Evolutionary conservation across 2,113 vertebrate genomes (phyloP).

Genomic region (Halcyon senegalensis): DNA sequence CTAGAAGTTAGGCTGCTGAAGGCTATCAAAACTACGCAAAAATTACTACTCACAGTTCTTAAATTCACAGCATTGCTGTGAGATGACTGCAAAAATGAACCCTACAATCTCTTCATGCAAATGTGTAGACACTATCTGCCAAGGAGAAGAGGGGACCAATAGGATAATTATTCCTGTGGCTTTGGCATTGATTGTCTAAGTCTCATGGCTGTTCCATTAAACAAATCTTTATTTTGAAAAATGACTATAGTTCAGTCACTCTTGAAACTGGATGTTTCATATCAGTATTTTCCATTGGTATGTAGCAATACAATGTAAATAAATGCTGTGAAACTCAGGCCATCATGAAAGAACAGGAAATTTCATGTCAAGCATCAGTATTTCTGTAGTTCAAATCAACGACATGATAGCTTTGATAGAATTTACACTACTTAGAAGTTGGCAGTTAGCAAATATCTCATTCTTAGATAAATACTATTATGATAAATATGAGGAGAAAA

Average conservation of each 20-base stretch:
- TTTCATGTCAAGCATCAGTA: neutral
- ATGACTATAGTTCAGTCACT: neutral
- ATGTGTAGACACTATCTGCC: neutral
- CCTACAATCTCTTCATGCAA: neutral
- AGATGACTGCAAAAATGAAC: neutral
- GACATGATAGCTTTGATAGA: neutral
- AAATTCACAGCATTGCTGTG: accelerated
- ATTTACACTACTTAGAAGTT: neutral
- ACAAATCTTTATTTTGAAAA: neutral
- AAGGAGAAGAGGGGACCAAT: neutral
- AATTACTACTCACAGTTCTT: neutral
- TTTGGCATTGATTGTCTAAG: neutral
- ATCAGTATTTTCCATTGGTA: neutral
- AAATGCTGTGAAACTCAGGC: neutral
- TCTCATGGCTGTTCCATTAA: neutral
- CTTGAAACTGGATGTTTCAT: neutral
- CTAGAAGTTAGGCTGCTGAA: neutral
- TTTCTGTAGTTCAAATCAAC: neutral
- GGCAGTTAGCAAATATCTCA: neutral
- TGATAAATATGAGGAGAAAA: neutral
- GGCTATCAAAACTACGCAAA: neutral
- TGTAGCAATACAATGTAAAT: neutral
- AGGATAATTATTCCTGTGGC: neutral
- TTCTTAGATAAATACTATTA: neutral
- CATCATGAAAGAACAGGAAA: neutral